Percentiles rank a stretch among this genome's conserved stretches.
These are phyloP conservation scores for Scophthalmus maximus DNA, from an alignment of 2,113 vertebrate genomes.

Conservation along the genomic window DNA sequence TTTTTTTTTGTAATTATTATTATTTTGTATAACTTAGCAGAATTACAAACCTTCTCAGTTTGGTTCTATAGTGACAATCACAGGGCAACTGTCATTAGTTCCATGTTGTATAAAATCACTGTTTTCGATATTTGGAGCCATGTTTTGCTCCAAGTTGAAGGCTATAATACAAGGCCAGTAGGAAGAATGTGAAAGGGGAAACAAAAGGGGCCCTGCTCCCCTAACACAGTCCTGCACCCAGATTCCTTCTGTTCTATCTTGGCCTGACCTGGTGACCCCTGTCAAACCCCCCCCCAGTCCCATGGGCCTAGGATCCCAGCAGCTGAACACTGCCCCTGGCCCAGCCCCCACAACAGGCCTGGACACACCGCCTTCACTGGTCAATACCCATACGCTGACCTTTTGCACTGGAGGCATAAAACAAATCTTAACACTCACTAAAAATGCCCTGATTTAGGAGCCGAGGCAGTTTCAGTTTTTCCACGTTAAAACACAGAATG, in stretches of 20 bases:
- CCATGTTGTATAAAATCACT: neutral
- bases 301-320: slow-evolving; percentile 80
- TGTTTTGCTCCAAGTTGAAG: slow-evolving; percentile 64
- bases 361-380: slow-evolving; percentile 66
- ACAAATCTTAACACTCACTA: slow-evolving; percentile 65
- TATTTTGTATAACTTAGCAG: neutral
- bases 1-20: neutral
- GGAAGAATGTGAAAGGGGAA: slow-evolving; percentile 54
- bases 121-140: slow-evolving; percentile 7
- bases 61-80: neutral
- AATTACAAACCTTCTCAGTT: neutral
- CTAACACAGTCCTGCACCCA: slow-evolving; percentile 75
- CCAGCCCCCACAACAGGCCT: slow-evolving; percentile 62
- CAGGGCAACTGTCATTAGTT: neutral
- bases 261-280: slow-evolving; percentile 83
- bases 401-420: slow-evolving; percentile 73
- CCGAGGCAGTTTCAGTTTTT: slow-evolving; percentile 8
- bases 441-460: slow-evolving; percentile 61
- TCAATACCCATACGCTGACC: slow-evolving; percentile 76
- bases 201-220: slow-evolving; percentile 73
- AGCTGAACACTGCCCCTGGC: slow-evolving; percentile 74
- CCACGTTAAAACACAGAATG: slow-evolving; percentile 40
- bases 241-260: slow-evolving; percentile 87
- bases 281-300: slow-evolving; percentile 74
- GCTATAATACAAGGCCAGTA: slow-evolving; percentile 45